Evolutionary conservation across 2,113 vertebrate species (phyloP), one percentile per base, ranked within the genome.

Genomic region (Perognathus longimembris): DNA sequence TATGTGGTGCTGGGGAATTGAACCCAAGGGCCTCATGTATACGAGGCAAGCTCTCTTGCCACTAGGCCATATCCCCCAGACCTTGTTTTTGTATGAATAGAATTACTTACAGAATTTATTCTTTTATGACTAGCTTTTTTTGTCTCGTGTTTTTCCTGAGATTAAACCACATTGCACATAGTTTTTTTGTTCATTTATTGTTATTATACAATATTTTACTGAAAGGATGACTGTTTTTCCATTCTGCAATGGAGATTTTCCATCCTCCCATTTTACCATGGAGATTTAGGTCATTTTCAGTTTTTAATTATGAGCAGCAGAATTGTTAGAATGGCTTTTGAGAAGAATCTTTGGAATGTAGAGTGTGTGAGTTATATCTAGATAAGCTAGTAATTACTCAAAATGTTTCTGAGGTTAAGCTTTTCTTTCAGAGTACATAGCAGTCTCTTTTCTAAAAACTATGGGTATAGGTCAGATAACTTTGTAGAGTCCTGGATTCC

Each of bases 251-350:
- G 66, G 66, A 86, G 59, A 86, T 79, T 79, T 78, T 75, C 42
- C 66, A 10, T 93, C 81, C 36, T 88, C 74, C 42, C 71, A 10
- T 94, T 85, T n/a, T 88, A 2, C 90, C 73, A 4, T 81, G 66
- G 66, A 86, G 45, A 85, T 79, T 79, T 78, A 94, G 78, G 40
- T 92, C 54, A 36, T 90, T 95, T 90, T 30, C 59, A 92, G 75
- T 14, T 85, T 89, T 94, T 92, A 32, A 63, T 90, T 82, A 79
- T 24, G 12, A 93, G 54, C 57, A 63, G 71, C 59, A 17, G 2
- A 7, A 71, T 59, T 83, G 57, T 89, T 84, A 77, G n/a, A 95
- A 77, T 85, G 36, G 4, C 42, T 82, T 84, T 96, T 74, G 69
- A 91, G 32, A 90, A 32, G 26, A 90, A 40, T 70, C 32, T 86